Percentiles rank a stretch among this genome's conserved stretches.
These are phyloP conservation scores for Tricholauxania praeusta DNA, from an alignment of 2,888 invertebrate genomes.

Conservation along the genomic window DNA sequence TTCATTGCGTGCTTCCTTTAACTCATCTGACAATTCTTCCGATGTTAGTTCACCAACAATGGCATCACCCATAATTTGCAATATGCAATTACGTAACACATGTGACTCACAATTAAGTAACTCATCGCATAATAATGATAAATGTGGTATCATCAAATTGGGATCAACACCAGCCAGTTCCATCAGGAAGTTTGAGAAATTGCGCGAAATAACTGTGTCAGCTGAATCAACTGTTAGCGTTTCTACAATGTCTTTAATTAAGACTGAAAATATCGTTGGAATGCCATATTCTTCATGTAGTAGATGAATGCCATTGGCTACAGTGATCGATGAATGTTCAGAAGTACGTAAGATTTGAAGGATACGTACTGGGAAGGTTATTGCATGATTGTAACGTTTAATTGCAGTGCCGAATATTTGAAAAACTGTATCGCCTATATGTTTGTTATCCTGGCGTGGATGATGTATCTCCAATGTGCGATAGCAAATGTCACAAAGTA, in stretches of 20 bases:
- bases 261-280: constrained; percentile 61
- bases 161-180: constrained; percentile 63
- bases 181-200: constrained; percentile 65
- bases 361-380: constrained; percentile 80
- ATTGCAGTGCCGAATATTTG: constrained; percentile 85
- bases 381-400: constrained; percentile 86
- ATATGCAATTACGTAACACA: constrained; percentile 81
- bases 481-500: constrained; percentile 65
- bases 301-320: constrained; percentile 63
- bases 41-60: constrained; percentile 79
- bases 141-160: constrained; percentile 65
- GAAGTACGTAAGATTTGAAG: constrained; percentile 70
- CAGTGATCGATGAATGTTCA: constrained; percentile 61
- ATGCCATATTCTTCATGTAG: constrained; percentile 65
- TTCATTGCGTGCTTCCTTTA: constrained; percentile 79
- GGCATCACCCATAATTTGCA: constrained; percentile 86
- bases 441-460: constrained; percentile 72
- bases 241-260: constrained; percentile 65
- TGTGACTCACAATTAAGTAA: constrained; percentile 72
- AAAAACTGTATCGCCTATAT: constrained; percentile 77
- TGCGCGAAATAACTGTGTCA: constrained; percentile 60
- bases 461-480: constrained; percentile 63
- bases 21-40: constrained; percentile 77
- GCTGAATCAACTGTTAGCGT: constrained; percentile 59
- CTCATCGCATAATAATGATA: constrained; percentile 64